Conservation (phyloP, 2,797 vertebrate species). For the Etheostoma perlongum region DNA sequence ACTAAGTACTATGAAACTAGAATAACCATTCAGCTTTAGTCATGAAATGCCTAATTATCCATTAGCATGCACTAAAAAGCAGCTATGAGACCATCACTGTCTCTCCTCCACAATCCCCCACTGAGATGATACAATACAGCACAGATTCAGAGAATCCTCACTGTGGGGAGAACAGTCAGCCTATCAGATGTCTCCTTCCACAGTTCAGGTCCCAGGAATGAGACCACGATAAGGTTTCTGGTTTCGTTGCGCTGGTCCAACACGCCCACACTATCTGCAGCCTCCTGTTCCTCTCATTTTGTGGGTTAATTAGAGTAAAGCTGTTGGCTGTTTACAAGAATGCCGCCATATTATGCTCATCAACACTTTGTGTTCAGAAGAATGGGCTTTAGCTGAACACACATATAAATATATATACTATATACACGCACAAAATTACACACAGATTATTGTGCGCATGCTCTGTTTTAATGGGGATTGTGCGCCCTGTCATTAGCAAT, state of each 20-base stretch:
- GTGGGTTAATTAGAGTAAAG: constrained; percentile 84
- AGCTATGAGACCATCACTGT: constrained; percentile 60
- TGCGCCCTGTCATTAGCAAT: constrained; percentile 63
- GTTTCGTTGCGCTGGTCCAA: constrained; percentile 26
- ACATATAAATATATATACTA: not conserved
- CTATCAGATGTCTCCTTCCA: constrained; percentile 65
- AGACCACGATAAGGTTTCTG: constrained; percentile 49
- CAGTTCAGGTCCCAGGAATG: constrained; percentile 50
- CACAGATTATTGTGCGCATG: not conserved
- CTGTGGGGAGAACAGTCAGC: constrained; percentile 39
- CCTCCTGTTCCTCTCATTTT: constrained; percentile 75
- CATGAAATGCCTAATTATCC: constrained; percentile 76
- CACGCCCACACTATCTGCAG: constrained; percentile 47
- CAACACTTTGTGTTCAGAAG: constrained; percentile 39
- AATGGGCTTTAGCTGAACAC: constrained; percentile 25
- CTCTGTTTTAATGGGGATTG: constrained; percentile 49
- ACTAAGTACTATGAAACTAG: constrained; percentile 74
- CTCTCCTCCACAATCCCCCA: constrained; percentile 58
- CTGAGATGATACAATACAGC: constrained; percentile 50
- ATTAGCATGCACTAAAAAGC: constrained; percentile 69
- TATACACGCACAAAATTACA: constrained; percentile 11
- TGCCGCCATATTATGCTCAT: constrained; percentile 73
- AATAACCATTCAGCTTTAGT: constrained; percentile 67
- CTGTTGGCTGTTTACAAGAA: constrained; percentile 75
- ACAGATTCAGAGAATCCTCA: constrained; percentile 39